Percentiles rank a stretch among this genome's conserved stretches.
Evolutionary conservation across 2,888 invertebrate species (phyloP).

Genomic region (Xestia ashworthii): DNA sequence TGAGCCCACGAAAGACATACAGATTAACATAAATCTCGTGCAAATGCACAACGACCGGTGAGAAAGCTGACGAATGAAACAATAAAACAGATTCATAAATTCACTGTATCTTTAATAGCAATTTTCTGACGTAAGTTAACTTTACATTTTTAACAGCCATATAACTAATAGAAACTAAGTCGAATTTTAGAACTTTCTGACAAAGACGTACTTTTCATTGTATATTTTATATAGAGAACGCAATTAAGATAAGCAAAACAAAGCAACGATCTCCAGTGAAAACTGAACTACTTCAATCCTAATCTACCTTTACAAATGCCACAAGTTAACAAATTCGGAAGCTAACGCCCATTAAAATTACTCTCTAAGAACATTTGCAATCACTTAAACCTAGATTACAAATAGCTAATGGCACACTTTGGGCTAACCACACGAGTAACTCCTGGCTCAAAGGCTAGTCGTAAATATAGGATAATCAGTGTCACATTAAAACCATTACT

Average conservation of each 20-base stretch:
- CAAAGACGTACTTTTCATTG: background rate
- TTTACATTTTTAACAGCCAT: background rate
- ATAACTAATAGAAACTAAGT: too few species aligned
- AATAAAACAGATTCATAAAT: background rate
- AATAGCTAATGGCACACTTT: conserved; percentile 34
- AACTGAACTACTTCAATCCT: background rate
- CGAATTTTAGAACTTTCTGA: background rate
- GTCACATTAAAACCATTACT: conserved; percentile 19
- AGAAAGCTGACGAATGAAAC: background rate
- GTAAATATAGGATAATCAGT: conserved; percentile 50
- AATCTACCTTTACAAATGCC: conserved; percentile 15
- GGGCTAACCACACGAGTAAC: conserved; percentile 42
- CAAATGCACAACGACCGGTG: too few species aligned
- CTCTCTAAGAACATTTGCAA: conserved; percentile 27
- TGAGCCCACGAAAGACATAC: too few species aligned
- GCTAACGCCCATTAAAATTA: conserved; percentile 11
- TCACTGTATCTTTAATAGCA: too few species aligned
- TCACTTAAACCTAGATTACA: conserved; percentile 43
- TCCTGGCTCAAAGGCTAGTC: conserved; percentile 40
- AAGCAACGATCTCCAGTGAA: background rate
- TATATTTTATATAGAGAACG: background rate
- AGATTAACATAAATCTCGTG: too few species aligned
- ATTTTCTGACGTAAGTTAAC: background rate
- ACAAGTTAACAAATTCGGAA: background rate
- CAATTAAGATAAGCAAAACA: background rate